Percentiles rank a stretch among this genome's conserved stretches.
Evolutionary conservation across 2,888 invertebrate genomes (phyloP).

Genomic region (Pyrochroa serraticornis): DNA sequence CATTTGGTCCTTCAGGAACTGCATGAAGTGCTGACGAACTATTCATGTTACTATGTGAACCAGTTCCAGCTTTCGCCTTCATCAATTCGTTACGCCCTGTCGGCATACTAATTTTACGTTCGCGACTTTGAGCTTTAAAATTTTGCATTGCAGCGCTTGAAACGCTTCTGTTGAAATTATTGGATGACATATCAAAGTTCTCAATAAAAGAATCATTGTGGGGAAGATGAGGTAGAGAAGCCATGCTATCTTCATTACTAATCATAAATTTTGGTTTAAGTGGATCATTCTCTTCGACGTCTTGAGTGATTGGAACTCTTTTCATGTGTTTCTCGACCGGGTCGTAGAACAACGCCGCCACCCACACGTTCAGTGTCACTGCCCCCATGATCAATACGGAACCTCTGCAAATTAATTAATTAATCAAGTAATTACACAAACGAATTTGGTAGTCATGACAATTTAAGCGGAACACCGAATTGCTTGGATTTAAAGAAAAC

Average conservation of each 20-base stretch:
- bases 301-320: conserved; percentile 58
- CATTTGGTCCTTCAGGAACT: conserved; percentile 65
- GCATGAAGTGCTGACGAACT: conserved; percentile 63
- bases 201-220: conserved; percentile 53
- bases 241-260: conserved; percentile 53
- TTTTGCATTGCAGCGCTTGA: conserved; percentile 73
- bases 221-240: conserved; percentile 50
- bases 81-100: conserved; percentile 57
- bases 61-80: conserved; percentile 45
- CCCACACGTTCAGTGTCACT: conserved; percentile 82
- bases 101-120: conserved; percentile 67
- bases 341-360: conserved; percentile 82
- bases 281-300: conserved; percentile 43
- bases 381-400: conserved; percentile 83
- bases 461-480: too few relatives aligned
- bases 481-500: too few relatives aligned
- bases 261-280: conserved; percentile 55
- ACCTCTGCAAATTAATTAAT: conserved; percentile 64
- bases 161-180: conserved; percentile 69
- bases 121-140: conserved; percentile 58
- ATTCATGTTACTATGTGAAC: conserved; percentile 46
- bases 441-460: too few relatives aligned
- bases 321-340: conserved; percentile 84
- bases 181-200: conserved; percentile 48
- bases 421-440: conserved; percentile 1